A percentile compares a stretch with the other conserved stretches of the same genome.
These are phyloP conservation scores for Anguilla pacifica DNA, from an alignment of 2,797 vertebrate species.

Conservation along the genomic window DNA sequence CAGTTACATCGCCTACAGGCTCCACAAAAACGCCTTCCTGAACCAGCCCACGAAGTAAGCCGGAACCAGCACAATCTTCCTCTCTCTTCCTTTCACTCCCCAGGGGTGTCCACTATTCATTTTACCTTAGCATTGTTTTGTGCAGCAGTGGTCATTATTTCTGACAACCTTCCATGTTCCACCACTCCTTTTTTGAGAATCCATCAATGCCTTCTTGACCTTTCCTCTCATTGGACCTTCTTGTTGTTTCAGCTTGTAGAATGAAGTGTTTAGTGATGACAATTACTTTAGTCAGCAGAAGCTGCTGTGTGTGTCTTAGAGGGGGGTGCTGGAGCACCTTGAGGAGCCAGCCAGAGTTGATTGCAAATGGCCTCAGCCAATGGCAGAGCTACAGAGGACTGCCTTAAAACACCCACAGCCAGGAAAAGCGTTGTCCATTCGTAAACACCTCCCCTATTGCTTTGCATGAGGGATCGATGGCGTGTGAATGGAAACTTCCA, in stretches of 20 bases:
- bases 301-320: constrained; percentile 39
- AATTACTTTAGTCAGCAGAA: constrained; percentile 33
- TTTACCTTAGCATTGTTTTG: constrained; percentile 41
- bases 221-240: background rate
- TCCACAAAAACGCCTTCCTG: constrained; percentile 93
- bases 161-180: constrained; percentile 54
- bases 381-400: constrained; percentile 36
- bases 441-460: constrained; percentile 54
- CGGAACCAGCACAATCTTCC: background rate
- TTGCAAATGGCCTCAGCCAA: constrained; percentile 44
- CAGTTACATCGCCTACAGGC: constrained; percentile 86
- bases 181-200: background rate
- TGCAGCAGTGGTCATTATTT: constrained; percentile 53
- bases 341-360: constrained; percentile 46
- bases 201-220: background rate
- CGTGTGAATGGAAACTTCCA: constrained; percentile 64
- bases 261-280: constrained; percentile 45
- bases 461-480: constrained; percentile 46
- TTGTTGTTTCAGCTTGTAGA: constrained; percentile 54
- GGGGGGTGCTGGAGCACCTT: constrained; percentile 35
- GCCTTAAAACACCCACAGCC: constrained; percentile 38
- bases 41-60: constrained; percentile 91
- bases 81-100: constrained; percentile 20
- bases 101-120: background rate
- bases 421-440: constrained; percentile 52